Evolutionary conservation across 2,797 vertebrate species (phyloP).

Genomic region (Cirrhinus molitorella): DNA sequence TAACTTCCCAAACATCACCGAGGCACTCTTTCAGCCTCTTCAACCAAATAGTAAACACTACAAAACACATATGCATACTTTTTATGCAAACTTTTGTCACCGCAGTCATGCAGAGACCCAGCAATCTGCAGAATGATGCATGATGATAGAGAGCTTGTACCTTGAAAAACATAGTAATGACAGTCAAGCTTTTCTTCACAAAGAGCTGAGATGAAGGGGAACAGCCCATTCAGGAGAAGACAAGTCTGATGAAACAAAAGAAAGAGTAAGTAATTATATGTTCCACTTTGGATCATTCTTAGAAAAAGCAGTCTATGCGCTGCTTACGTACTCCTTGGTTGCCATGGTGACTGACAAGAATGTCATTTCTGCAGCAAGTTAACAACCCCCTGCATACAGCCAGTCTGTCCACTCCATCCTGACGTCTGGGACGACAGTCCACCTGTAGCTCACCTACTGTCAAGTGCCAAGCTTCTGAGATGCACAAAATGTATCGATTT

Average conservation of each 20-base stretch:
- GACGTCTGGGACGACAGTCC: slow-evolving; percentile 50
- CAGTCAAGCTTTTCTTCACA: slow-evolving; percentile 81
- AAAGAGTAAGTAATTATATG: not conserved
- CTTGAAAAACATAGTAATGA: slow-evolving; percentile 87
- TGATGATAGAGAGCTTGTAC: slow-evolving; percentile 68
- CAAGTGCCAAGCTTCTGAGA: slow-evolving; percentile 72
- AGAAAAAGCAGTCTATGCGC: not conserved
- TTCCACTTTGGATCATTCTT: not conserved
- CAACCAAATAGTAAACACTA: slow-evolving; percentile 87
- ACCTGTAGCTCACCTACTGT: slow-evolving; percentile 76
- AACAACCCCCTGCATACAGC: slow-evolving; percentile 84
- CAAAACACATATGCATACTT: not conserved
- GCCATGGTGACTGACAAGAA: slow-evolving; percentile 75
- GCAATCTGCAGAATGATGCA: not conserved
- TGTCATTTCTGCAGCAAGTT: slow-evolving; percentile 80
- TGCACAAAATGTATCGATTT: not conserved
- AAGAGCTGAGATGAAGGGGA: slow-evolving; percentile 78
- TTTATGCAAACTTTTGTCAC: not conserved
- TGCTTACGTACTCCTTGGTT: slow-evolving; percentile 67
- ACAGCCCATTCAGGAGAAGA: slow-evolving; percentile 82
- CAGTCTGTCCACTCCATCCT: slow-evolving; percentile 77
- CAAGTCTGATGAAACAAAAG: slow-evolving; percentile 63
- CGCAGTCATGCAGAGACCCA: not conserved
- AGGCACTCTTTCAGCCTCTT: slow-evolving; percentile 80
- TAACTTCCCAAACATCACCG: slow-evolving; percentile 76